These are phyloP conservation scores for Chiroxiphia lanceolata DNA, from an alignment of 2,797 vertebrate genomes.

Conservation along the genomic window DNA sequence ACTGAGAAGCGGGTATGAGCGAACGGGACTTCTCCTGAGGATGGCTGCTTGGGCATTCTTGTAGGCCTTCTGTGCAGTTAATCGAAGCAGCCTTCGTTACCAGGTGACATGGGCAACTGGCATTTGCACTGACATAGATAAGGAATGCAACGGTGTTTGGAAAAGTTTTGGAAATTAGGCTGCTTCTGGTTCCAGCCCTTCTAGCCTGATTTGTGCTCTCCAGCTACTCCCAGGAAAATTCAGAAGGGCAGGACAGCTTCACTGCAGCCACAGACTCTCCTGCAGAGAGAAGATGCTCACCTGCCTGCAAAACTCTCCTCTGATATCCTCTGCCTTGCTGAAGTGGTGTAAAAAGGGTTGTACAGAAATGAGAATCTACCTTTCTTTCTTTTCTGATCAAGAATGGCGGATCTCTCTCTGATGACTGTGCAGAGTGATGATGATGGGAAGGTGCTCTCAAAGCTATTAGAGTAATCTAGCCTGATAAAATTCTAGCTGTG, in stretches of 20 bases:
- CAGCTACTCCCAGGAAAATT: background rate
- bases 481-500: background rate
- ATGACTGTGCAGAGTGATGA: background rate
- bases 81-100: background rate
- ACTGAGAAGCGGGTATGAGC: background rate
- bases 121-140: background rate
- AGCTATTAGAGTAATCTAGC: background rate
- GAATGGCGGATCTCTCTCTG: background rate
- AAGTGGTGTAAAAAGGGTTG: background rate
- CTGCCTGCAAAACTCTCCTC: background rate
- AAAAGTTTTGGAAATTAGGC: background rate
- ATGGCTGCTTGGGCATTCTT: background rate
- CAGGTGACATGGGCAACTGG: background rate
- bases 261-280: accelerated
- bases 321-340: background rate
- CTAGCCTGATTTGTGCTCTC: accelerated
- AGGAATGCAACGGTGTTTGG: background rate
- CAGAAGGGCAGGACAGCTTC: background rate
- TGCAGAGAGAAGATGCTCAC: background rate
- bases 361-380: background rate
- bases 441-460: background rate
- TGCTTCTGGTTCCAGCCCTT: background rate
- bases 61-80: background rate
- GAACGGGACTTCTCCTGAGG: background rate
- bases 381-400: background rate